Conservation (phyloP, 2,113 vertebrate species). For the Meles meles region DNA sequence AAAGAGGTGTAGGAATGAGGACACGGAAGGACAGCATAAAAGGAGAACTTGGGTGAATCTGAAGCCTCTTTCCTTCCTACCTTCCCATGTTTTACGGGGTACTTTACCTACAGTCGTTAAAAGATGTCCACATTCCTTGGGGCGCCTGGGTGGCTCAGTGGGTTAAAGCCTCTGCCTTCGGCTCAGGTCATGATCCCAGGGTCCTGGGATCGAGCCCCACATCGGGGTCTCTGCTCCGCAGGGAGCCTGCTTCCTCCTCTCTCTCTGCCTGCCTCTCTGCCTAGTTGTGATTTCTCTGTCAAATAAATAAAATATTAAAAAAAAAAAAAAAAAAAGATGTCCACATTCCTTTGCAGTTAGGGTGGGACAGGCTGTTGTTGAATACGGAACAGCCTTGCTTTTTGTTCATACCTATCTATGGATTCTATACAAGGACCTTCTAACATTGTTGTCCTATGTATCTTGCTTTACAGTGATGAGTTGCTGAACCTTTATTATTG, state of each 20-base stretch:
- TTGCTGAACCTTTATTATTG: background rate
- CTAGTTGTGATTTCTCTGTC: no score
- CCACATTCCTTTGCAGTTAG: background rate
- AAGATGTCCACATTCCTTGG: background rate
- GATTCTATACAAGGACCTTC: background rate
- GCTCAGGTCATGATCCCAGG: no score
- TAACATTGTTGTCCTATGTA: rapidly evolving
- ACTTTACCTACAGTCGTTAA: rapidly evolving
- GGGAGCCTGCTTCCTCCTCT: no score
- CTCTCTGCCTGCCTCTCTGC: no score
- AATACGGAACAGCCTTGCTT: background rate
- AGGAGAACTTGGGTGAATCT: background rate
- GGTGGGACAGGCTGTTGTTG: background rate
- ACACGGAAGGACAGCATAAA: background rate
- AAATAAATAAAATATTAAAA: no score
- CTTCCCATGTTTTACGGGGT: background rate
- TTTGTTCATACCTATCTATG: rapidly evolving
- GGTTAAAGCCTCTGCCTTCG: no score
- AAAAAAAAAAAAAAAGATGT: no score
- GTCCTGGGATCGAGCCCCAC: no score
- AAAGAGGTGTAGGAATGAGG: background rate
- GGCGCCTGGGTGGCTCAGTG: no score
- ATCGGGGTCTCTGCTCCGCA: no score
- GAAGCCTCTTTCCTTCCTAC: background rate
- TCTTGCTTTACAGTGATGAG: background rate